These are phyloP conservation scores for Melipona beecheii DNA, from an alignment of 2,888 invertebrate genomes.

Conservation along the genomic window DNA sequence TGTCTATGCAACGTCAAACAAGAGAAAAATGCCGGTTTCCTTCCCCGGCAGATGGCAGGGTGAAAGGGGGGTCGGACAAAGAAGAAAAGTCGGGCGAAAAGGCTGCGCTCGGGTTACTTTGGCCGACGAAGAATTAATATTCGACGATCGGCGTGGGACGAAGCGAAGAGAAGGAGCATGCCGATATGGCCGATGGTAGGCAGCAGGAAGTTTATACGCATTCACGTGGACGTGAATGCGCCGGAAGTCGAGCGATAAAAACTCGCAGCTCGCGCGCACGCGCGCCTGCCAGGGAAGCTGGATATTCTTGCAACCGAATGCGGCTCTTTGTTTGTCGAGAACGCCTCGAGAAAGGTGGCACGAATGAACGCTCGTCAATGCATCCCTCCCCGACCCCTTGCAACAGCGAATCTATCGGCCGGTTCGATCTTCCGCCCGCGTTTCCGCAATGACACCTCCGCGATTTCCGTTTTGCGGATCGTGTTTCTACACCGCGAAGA, in stretches of 20 bases:
- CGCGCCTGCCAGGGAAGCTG: not conserved
- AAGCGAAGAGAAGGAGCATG: not conserved
- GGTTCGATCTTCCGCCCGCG: not conserved
- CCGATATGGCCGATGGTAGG: not conserved
- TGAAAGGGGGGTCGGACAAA: not conserved
- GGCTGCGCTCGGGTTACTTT: not conserved
- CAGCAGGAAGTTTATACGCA: slow-evolving; percentile 17
- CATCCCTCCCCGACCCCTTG: not conserved
- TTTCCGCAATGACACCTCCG: not conserved
- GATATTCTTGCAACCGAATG: slow-evolving; percentile 15
- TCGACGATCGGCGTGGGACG: not conserved
- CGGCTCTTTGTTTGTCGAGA: slow-evolving; percentile 29
- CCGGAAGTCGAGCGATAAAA: slow-evolving; percentile 32
- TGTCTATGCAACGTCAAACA: not conserved
- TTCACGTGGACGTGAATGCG: slow-evolving; percentile 38
- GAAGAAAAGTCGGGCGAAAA: not conserved
- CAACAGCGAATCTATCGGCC: slow-evolving; percentile 30
- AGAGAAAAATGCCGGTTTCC: slow-evolving; percentile 1
- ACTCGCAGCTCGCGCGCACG: too few species aligned
- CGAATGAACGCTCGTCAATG: slow-evolving; percentile 39
- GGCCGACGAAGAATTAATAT: not conserved
- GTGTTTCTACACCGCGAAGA: too few species aligned
- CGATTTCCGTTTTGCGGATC: not conserved
- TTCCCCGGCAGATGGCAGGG: not conserved
- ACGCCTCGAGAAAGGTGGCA: slow-evolving; percentile 24